These are phyloP conservation scores for Bufotes viridis DNA, from an alignment of 2,797 vertebrate species.

Conservation along the genomic window DNA sequence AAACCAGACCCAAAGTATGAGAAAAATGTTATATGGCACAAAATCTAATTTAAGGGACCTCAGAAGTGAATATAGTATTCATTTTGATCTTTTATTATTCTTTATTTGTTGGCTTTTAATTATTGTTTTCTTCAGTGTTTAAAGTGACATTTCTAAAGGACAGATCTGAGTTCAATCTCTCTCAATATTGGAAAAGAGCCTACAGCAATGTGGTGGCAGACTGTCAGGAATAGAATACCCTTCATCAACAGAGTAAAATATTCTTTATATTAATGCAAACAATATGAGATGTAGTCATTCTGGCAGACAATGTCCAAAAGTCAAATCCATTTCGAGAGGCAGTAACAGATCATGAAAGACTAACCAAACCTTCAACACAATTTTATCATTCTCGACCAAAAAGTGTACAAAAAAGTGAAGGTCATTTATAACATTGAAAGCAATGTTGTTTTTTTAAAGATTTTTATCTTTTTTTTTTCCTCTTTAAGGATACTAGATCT, in stretches of 20 bases:
- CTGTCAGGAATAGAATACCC: constrained; percentile 1
- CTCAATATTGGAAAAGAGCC: not conserved
- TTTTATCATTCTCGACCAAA: constrained; percentile 4
- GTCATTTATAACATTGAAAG: constrained; percentile 9
- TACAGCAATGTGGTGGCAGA: constrained; percentile 21
- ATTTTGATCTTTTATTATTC: not conserved
- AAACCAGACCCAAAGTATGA: too few relatives aligned
- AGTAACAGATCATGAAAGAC: constrained; percentile 23
- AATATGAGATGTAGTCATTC: constrained; percentile 33
- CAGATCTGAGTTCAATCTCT: not conserved
- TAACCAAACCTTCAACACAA: constrained; percentile 20
- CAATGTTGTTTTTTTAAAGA: not conserved
- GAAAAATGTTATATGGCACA: too few relatives aligned
- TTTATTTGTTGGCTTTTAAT: not conserved
- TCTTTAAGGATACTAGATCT: not conserved
- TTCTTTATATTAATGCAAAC: constrained; percentile 32
- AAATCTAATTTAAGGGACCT: too few relatives aligned
- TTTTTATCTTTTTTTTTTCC: not conserved
- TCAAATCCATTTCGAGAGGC: constrained; percentile 12
- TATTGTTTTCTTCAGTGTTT: not conserved
- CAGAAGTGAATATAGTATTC: not conserved
- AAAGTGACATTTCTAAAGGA: constrained; percentile 15
- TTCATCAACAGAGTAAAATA: constrained; percentile 27
- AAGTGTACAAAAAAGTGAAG: not conserved
- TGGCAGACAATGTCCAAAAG: constrained; percentile 29